phyloP scores from a whole-genome alignment of 2,797 vertebrate genomes.

The Lepilemur ruficaudatus region DNA sequence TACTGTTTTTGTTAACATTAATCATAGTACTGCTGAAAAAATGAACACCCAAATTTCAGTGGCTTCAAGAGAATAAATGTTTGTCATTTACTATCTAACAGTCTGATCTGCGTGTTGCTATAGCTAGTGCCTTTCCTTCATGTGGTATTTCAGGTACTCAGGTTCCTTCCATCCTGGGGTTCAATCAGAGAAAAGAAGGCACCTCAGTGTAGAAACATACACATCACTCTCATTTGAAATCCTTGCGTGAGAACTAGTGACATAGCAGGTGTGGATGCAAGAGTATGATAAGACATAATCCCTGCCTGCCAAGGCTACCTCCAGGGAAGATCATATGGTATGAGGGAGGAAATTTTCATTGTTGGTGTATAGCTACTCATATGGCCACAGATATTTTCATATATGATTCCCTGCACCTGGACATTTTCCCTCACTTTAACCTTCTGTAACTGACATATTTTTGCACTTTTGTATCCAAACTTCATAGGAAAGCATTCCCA shows the following conservation, averaged over 20 bases:
- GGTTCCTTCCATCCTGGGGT: neutral
- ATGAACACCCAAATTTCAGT: neutral
- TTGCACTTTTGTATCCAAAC: neutral
- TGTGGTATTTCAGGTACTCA: neutral
- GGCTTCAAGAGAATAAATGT: neutral
- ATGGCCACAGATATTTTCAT: neutral
- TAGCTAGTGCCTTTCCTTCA: neutral
- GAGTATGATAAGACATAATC: neutral
- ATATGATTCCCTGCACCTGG: neutral
- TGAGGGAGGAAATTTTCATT: neutral
- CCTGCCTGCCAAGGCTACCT: neutral
- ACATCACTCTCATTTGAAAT: neutral
- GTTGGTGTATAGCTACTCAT: neutral
- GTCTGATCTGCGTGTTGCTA: neutral
- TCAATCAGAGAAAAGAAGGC: neutral
- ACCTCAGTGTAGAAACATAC: neutral
- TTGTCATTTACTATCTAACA: neutral
- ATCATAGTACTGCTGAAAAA: neutral
- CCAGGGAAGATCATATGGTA: neutral
- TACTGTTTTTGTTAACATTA: neutral
- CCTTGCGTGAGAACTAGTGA: neutral
- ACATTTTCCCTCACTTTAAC: neutral
- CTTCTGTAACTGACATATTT: neutral
- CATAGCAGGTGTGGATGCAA: neutral
- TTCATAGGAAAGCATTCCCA: neutral